Percentiles rank a stretch among this genome's conserved stretches.
phyloP scores from a whole-genome alignment of 2,113 vertebrate genomes.

The Noctilio leporinus region DNA sequence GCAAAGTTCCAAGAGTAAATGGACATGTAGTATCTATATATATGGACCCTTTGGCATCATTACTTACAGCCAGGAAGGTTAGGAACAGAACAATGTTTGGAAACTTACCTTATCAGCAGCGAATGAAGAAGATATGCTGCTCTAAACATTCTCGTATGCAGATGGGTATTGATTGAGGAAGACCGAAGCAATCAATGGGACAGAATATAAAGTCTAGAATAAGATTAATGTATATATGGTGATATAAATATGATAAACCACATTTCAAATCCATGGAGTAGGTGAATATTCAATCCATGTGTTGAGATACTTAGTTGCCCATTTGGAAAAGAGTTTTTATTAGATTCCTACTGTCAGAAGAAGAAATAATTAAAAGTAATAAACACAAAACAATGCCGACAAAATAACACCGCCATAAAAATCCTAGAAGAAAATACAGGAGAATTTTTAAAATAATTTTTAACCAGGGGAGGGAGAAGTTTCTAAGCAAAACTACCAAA shows the following conservation, averaged over 20 bases:
- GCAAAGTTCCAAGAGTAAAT: conserved; percentile 6
- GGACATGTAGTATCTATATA: background rate
- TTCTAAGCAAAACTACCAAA: background rate
- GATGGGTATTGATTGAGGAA: background rate
- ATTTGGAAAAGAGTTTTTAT: background rate
- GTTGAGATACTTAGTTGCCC: background rate
- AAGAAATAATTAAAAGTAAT: background rate
- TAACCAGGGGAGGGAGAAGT: background rate
- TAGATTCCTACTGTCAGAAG: background rate
- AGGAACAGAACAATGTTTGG: background rate
- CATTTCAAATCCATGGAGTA: background rate
- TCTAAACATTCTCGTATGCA: background rate
- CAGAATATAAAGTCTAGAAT: background rate
- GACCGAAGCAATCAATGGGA: background rate
- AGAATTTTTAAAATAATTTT: background rate
- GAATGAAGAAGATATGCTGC: background rate
- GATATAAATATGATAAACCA: background rate
- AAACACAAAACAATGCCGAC: background rate
- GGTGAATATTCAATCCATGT: background rate
- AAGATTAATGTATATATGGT: background rate
- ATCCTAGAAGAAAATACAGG: background rate
- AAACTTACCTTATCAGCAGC: background rate
- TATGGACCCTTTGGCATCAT: background rate
- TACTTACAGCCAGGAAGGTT: background rate
- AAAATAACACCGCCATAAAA: background rate